Evolutionary conservation across 2,888 invertebrate genomes (phyloP).

Genomic region (Oscheius sp.): DNA sequence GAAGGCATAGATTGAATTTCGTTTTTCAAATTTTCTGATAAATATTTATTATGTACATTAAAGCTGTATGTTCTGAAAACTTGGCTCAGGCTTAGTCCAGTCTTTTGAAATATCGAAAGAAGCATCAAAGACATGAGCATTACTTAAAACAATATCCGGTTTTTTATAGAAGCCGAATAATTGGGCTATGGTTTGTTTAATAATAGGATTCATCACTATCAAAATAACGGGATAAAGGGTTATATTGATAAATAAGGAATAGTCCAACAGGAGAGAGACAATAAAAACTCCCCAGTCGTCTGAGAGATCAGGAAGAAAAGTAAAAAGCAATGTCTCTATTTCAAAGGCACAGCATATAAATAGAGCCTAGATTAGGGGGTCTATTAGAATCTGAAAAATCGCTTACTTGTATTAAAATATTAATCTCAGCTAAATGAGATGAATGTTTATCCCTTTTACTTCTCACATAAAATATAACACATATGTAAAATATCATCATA

Average conservation of each 20-base stretch:
- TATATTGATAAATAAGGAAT: constrained; percentile 13
- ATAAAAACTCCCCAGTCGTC: constrained; percentile 26
- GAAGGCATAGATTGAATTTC: neutral
- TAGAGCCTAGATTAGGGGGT: neutral
- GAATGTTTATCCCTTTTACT: neutral
- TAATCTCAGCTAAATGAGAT: constrained; percentile 7
- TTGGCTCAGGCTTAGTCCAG: neutral
- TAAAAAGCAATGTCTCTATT: constrained; percentile 14
- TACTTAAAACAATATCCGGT: constrained; percentile 3
- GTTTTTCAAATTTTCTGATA: neutral
- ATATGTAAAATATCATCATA: constrained; percentile 28
- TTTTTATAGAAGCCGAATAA: neutral
- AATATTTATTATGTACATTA: constrained; percentile 2
- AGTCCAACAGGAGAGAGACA: constrained; percentile 22
- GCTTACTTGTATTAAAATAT: constrained; percentile 23
- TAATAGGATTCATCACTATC: constrained; percentile 24
- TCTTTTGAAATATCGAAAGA: constrained; percentile 6
- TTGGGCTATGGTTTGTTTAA: neutral
- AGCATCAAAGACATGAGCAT: constrained; percentile 17
- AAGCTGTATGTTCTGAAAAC: neutral
- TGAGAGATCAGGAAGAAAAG: constrained; percentile 21
- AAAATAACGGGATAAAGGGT: constrained; percentile 20
- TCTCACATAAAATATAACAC: constrained; percentile 19
- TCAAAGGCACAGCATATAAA: constrained; percentile 26
- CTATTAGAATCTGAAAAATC: neutral